Evolutionary conservation across 2,113 vertebrate genomes (phyloP), one percentile per base, ranked within the genome.

Genomic region (Lipotes vexillifer): DNA sequence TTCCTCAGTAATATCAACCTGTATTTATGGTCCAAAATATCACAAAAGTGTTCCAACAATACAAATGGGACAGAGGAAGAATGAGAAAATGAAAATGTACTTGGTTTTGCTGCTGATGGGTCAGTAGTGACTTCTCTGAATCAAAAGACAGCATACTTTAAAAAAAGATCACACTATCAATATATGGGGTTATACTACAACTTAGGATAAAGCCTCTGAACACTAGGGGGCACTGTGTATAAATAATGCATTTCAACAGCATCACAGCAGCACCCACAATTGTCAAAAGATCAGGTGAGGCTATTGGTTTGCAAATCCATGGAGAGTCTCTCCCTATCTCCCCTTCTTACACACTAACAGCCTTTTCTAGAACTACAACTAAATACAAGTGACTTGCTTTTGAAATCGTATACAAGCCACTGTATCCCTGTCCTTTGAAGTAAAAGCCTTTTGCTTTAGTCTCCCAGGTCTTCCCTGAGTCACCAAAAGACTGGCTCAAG

Each of bases 201-300:
- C 2, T 57, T 57, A 74, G 29, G 31, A 96, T 52, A 85, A 86
- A 66, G 10, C 49, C 29, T 94, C 82, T 94, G 74, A 92, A 96
- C 98, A 85, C 92, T 86, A 98, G 97, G 38, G 92, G 97, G 96
- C 44, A 33, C 69, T 90, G 25, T 85, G 41, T 92, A 25, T 55
- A 59, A 93, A 88, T 11, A 68, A 52, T 61, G 49, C 11, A n/a
- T 93, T 49, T 93, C 49, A 86, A 85, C 3, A 69, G 27, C 49
- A 49, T 55, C 33, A 5, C 21, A 52, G 52, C 5, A 74, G 69
- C 15, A 20, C 5, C 27, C 12, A 17, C 18, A 46, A 83, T 0
- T 21, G 52, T 72, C 46, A 41, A 49, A 94, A 59, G n/a, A 88
- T 61, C 21, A 21, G 75, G 46, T 7, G 49, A 61, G 11, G 78